Base-by-base conservation (phyloP, 1,140 invertebrate species). In the Pentalonia nigronervosa region DNA sequence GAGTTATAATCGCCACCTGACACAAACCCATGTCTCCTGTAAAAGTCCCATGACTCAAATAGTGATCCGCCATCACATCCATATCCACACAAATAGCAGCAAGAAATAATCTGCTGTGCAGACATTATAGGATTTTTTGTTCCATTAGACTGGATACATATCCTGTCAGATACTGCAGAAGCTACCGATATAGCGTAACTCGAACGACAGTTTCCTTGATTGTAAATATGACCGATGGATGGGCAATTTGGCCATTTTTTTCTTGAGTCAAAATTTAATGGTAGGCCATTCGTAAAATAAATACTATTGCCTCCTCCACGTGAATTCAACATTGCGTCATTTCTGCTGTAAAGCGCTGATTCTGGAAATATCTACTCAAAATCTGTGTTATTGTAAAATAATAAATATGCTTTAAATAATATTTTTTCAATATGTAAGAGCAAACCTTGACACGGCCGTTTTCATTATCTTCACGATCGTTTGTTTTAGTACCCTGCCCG, bases 161-260 rank as follows among this genome's bases (percentile, higher is more conserved):
- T 95, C 88, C 97, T 95, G 95, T 97, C 97, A 90, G 96, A 96
- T 95, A 97, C 97, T 17, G 97, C 96, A 20, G 90, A 56, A n/a
- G 94, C 94, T 30, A 89, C 94, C 7, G 93, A 30, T 34, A 94
- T 93, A 47, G 94, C 94, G 92, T 94, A 88, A 45, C 56, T 84
- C 2, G 48, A 67, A 41, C 87, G 93, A 95, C 96, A 97, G 9
- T 96, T 96, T 9, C 96, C 97, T 95, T 98, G 97, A 96, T 98
- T 97, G 93, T 97, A 95, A 50, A 98, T 97, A 95, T 98, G 97
- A 76, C 95, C 95, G 94, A 98, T 96, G 2, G 98, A 97, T 1
- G 97, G 97, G 94, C 98, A 99, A 94, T 98, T 95, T 0, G 97
- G 96, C 98, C 98, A 99, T 94, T 98, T 95, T 92, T 96, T 95